Percentiles rank a stretch among this genome's conserved stretches.
These are phyloP conservation scores for Pogona vitticeps DNA, from an alignment of 2,113 vertebrate species.

Conservation along the genomic window DNA sequence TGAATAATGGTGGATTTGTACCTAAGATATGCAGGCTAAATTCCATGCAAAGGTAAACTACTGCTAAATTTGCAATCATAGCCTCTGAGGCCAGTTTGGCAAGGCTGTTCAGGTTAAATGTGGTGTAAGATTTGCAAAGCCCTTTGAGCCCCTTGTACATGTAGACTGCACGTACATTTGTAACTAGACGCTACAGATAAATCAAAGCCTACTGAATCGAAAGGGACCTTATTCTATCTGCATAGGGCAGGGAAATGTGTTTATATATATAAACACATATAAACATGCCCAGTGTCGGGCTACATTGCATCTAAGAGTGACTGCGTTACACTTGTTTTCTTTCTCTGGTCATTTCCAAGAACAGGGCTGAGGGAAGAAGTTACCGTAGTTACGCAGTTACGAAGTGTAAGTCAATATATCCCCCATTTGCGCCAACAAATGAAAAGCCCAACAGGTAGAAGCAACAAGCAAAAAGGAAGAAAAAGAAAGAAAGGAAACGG, in stretches of 20 bases:
- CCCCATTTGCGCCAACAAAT: neutral
- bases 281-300: too few species aligned
- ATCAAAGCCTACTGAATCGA: neutral
- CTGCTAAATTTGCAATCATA: neutral
- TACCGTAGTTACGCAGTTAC: fast-evolving
- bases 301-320: neutral
- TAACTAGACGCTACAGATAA: neutral
- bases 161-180: neutral
- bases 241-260: too few species aligned
- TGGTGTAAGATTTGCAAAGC: neutral
- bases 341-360: neutral
- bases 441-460: neutral
- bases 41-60: neutral
- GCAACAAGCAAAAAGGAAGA: too few species aligned
- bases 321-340: neutral
- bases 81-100: neutral
- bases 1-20: neutral
- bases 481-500: too few species aligned
- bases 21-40: neutral
- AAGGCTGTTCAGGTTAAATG: neutral
- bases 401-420: neutral
- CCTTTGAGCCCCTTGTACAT: neutral
- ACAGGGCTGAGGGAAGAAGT: too few species aligned
- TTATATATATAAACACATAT: too few species aligned
- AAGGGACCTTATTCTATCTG: too few species aligned